A percentile compares a stretch with the other conserved stretches of the same genome.
Evolutionary conservation across 2,888 invertebrate species (phyloP).

Genomic region (Tetragonisca angustula): DNA sequence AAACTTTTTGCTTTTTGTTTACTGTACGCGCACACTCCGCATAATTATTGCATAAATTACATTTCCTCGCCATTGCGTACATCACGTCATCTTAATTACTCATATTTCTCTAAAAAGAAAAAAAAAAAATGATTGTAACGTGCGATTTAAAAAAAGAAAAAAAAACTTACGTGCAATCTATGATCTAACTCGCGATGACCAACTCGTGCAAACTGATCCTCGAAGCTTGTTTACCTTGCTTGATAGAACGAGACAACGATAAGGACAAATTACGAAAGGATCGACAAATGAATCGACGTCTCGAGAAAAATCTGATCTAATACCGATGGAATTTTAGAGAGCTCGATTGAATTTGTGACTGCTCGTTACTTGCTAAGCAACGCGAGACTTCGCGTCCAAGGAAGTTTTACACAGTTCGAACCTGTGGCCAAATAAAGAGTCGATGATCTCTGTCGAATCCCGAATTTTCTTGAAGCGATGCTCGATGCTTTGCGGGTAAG

Average conservation of each 20-base stretch:
- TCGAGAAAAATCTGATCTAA: background rate
- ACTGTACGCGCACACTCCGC: too few relatives aligned
- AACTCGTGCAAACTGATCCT: conserved; percentile 4
- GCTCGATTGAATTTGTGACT: background rate
- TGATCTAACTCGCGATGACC: conserved; percentile 23
- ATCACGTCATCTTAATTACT: too few relatives aligned
- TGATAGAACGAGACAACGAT: background rate
- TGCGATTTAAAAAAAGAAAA: too few relatives aligned
- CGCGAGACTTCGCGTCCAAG: too few relatives aligned
- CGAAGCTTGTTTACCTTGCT: conserved; percentile 17
- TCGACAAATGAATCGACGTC: background rate
- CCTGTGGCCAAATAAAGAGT: conserved; percentile 63
- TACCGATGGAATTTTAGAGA: background rate
- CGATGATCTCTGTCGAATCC: conserved; percentile 50
- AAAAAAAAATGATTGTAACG: too few relatives aligned
- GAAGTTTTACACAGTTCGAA: too few relatives aligned
- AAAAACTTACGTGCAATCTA: background rate
- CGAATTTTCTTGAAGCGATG: conserved; percentile 61
- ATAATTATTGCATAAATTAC: too few relatives aligned
- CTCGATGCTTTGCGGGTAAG: conserved; percentile 68
- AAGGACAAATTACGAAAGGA: background rate
- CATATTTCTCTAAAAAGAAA: too few relatives aligned
- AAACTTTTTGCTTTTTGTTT: too few relatives aligned
- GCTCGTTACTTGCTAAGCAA: background rate
- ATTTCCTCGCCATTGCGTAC: too few relatives aligned